Conservation (phyloP, 2,113 vertebrate species). For the Falcunculus frontatus region DNA sequence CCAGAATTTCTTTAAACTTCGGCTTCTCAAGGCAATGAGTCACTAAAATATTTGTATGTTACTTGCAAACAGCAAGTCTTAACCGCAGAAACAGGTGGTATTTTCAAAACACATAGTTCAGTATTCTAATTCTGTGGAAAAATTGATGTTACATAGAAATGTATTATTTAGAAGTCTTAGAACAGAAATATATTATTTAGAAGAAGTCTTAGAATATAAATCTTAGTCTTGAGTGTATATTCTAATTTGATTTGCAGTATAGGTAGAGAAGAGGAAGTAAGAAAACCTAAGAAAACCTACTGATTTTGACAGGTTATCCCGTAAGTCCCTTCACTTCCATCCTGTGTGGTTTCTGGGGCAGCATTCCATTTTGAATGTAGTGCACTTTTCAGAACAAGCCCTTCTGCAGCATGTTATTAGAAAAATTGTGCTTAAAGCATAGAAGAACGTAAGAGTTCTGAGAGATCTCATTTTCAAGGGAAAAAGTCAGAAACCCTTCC, state of each 20-base stretch:
- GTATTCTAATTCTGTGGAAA: neutral
- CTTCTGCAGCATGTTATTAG: neutral
- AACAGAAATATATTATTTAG: neutral
- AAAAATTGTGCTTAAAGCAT: neutral
- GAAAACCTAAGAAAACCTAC: neutral
- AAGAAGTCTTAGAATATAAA: neutral
- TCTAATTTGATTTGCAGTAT: neutral
- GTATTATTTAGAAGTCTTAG: neutral
- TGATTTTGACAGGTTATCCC: neutral
- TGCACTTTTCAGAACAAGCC: neutral
- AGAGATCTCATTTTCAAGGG: neutral
- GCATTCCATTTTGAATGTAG: neutral
- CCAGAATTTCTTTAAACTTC: neutral
- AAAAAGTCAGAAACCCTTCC: neutral
- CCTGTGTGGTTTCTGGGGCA: neutral
- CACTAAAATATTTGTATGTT: neutral
- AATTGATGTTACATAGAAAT: neutral
- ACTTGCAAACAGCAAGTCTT: neutral
- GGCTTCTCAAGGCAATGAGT: neutral
- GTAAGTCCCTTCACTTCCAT: neutral
- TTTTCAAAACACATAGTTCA: neutral
- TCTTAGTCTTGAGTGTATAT: neutral
- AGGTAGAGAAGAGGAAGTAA: neutral
- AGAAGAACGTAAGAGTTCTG: neutral
- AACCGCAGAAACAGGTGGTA: neutral